Evolutionary conservation across 2,113 vertebrate genomes (phyloP).

Genomic region (Sebastes schlegelii): DNA sequence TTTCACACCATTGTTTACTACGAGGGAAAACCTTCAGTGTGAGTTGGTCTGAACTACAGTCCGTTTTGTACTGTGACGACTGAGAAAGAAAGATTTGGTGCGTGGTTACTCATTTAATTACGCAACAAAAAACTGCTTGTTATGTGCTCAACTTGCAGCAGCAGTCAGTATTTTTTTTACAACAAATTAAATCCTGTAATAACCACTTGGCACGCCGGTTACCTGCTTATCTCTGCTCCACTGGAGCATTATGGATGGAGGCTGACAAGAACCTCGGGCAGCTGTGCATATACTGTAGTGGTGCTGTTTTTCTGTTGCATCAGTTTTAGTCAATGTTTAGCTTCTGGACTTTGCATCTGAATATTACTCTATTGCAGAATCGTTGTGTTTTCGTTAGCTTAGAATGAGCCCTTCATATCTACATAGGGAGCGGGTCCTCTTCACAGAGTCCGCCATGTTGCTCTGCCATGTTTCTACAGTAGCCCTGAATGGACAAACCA

Average conservation of each 20-base stretch:
- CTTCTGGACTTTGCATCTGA: conserved; percentile 47
- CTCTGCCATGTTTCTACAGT: no score
- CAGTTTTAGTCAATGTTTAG: conserved; percentile 43
- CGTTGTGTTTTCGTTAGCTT: no score
- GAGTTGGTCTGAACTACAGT: background rate
- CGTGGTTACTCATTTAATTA: conserved; percentile 8
- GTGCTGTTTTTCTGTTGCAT: conserved; percentile 21
- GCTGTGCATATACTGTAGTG: conserved; percentile 35
- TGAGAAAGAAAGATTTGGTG: background rate
- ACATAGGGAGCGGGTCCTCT: no score
- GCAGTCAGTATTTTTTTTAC: conserved; percentile 10
- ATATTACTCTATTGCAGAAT: conserved; percentile 1
- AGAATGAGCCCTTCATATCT: no score
- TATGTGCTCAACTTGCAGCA: conserved; percentile 12
- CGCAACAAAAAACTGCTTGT: conserved; percentile 3
- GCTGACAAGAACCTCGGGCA: conserved; percentile 1
- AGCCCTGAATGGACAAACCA: no score
- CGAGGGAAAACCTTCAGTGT: background rate
- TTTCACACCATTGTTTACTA: conserved; percentile 30
- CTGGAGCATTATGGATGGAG: conserved; percentile 8
- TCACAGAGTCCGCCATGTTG: no score
- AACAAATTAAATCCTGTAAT: conserved; percentile 34
- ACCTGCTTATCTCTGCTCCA: conserved; percentile 15
- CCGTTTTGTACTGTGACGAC: background rate
- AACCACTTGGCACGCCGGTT: conserved; percentile 4